Base-by-base conservation (phyloP, 35 echinoderm and acorn worm species). In the Heliocidaris tuberculata region DNA sequence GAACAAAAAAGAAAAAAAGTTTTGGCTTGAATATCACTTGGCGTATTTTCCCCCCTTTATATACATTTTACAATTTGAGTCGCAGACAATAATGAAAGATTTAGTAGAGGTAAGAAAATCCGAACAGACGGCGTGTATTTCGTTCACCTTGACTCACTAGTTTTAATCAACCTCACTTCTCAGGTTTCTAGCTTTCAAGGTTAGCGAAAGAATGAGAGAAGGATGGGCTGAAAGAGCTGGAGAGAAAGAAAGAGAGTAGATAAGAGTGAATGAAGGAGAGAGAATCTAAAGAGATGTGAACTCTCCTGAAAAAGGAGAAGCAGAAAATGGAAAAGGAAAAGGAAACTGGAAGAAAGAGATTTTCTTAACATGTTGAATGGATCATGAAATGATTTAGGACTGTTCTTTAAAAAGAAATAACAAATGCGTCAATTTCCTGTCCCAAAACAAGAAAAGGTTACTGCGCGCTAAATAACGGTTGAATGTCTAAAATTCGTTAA, bases 101-200 rank as follows among this genome's bases (percentile, higher is more conserved):
- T 47, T 91, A 91, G 21, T 4, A 19, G 47, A 93, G 50, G 91
- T 30, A 59, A 59, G 13, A 93, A 24, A 56, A 93, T 59, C 48
- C 91, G 91, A 30, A 13, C 91, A 59, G 47, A 59, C 47, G 50
- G 13, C n/a, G 48, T n/a, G 7, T 48, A n/a, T 59, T 32, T 50
- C 31, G 21, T 59, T 93, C 50, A 93, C 91, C 91, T 93, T 93
- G 91, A 93, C 91, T 93, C 48, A 48, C 31, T 59, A 93, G 50
- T 52, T 93, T 93, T 93, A 93, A 93, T 93, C 91, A 93, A 93
- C 11, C 29, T 48, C 48, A 6, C 29, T 49, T 93, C 91, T 93
- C 91, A 93, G 50, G 30, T 93, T 93, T 52, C 91, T 16, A 48
- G 0, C 50, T 31, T 93, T 50, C 50, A 32, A 93, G 48, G 91